Evolutionary conservation across 2,888 invertebrate species (phyloP).

Genomic region (Eristalis tenax): DNA sequence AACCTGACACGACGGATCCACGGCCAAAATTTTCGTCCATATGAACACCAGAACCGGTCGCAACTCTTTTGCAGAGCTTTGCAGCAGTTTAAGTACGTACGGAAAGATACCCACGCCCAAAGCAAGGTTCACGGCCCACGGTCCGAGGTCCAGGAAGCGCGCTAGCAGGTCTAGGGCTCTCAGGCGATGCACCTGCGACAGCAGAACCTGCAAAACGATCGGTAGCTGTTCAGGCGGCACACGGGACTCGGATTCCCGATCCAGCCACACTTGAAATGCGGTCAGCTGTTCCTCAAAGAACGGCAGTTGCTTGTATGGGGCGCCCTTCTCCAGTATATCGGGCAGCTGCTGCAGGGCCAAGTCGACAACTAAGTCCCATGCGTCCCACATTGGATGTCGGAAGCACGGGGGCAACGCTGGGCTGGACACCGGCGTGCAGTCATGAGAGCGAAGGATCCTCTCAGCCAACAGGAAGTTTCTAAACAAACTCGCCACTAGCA

Average conservation of each 20-base stretch:
- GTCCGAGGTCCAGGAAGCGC: slow-evolving; percentile 96
- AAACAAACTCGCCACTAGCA: slow-evolving; percentile 98
- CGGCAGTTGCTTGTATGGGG: slow-evolving; percentile 87
- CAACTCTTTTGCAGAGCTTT: slow-evolving; percentile 96
- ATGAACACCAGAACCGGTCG: slow-evolving; percentile 97
- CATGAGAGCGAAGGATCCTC: slow-evolving; percentile 96
- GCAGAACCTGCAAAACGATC: slow-evolving; percentile 95
- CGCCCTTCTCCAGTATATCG: slow-evolving; percentile 85
- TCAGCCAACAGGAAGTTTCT: slow-evolving; percentile 98
- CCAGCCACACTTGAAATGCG: slow-evolving; percentile 91
- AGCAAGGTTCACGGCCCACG: slow-evolving; percentile 97
- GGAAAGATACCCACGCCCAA: slow-evolving; percentile 99
- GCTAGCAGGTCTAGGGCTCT: slow-evolving; percentile 96
- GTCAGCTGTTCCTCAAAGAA: slow-evolving; percentile 99
- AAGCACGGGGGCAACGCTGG: slow-evolving; percentile 96
- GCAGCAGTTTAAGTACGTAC: slow-evolving; percentile 97
- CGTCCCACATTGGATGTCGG: slow-evolving; percentile 95
- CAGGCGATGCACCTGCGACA: slow-evolving; percentile 90
- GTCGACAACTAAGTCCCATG: slow-evolving; percentile 99
- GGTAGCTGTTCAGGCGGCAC: slow-evolving; percentile 97
- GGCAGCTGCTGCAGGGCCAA: slow-evolving; percentile 95
- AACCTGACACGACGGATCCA: slow-evolving; percentile 97
- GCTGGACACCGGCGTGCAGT: slow-evolving; percentile 97
- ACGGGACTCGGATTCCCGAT: slow-evolving; percentile 85
- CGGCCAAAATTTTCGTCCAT: slow-evolving; percentile 99